These are phyloP conservation scores for Pipistrellus kuhlii DNA, from an alignment of 2,797 vertebrate genomes.

Conservation along the genomic window DNA sequence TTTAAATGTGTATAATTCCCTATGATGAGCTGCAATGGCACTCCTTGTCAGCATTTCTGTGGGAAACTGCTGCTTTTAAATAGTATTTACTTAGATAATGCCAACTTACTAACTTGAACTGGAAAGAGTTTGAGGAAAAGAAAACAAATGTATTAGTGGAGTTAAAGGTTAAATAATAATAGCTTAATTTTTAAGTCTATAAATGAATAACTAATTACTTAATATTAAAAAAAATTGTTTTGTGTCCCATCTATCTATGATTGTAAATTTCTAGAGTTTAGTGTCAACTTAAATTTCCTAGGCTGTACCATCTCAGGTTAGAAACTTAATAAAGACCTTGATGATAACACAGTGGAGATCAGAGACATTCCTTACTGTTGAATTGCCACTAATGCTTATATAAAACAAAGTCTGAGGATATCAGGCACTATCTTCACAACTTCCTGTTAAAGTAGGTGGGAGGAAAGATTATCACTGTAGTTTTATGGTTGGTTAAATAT, in stretches of 20 bases:
- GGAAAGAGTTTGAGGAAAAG: constrained; percentile 40
- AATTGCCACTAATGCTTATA: background rate
- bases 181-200: constrained; percentile 3
- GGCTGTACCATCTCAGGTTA: background rate
- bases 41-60: background rate
- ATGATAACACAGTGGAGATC: background rate
- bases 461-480: constrained; percentile 4
- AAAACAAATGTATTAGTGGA: background rate
- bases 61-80: constrained; percentile 18
- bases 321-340: constrained; percentile 41
- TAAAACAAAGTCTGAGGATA: background rate
- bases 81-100: background rate
- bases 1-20: background rate
- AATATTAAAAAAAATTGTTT: background rate
- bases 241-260: background rate
- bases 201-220: constrained; percentile 31
- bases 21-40: background rate
- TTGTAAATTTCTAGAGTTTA: constrained; percentile 43
- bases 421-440: background rate
- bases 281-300: constrained; percentile 18
- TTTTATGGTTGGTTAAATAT: constrained; percentile 51
- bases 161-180: background rate
- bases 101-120: background rate
- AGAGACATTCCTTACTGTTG: constrained; percentile 19
- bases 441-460: constrained; percentile 47